These are phyloP conservation scores for Holothuria glaberrima DNA, from an alignment of 35 echinoderm and acorn worm genomes.

Conservation along the genomic window DNA sequence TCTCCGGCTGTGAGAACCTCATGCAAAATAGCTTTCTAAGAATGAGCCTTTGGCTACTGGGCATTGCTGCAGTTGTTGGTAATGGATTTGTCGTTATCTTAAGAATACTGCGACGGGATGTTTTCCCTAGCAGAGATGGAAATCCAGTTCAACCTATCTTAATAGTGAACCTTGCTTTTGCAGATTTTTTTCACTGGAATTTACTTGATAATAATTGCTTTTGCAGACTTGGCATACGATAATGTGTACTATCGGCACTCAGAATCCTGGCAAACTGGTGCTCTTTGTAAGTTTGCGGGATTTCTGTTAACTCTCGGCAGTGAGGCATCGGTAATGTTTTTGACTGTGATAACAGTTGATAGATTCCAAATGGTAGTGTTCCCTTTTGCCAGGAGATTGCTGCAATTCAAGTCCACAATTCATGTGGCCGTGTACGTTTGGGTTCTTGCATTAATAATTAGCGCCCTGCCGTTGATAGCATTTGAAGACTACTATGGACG, in stretches of 20 bases:
- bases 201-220: conserved; percentile 71
- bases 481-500: conserved; percentile 52
- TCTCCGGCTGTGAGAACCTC: conserved; percentile 89
- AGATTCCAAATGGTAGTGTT: conserved; percentile 61
- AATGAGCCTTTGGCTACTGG: conserved; percentile 84
- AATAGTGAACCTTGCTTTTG: conserved; percentile 59
- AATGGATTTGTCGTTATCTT: conserved; percentile 8
- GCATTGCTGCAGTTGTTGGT: conserved; percentile 81
- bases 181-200: conserved; percentile 64
- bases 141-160: conserved; percentile 36
- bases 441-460: conserved; percentile 36
- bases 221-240: conserved; percentile 44
- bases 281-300: conserved; percentile 61
- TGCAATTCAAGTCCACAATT: not conserved
- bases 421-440: conserved; percentile 15
- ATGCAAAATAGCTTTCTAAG: conserved; percentile 84
- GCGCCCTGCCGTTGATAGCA: conserved; percentile 28
- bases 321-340: conserved; percentile 63
- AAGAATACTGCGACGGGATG: too few species aligned
- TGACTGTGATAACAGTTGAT: conserved; percentile 63
- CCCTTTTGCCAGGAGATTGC: conserved; percentile 10
- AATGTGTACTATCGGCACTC: conserved; percentile 48
- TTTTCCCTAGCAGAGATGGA: too few species aligned
- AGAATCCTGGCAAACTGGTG: conserved; percentile 29
- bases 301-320: conserved; percentile 59